Evolutionary conservation across 2,113 vertebrate species (phyloP).

Genomic region (Ahaetulla prasina): DNA sequence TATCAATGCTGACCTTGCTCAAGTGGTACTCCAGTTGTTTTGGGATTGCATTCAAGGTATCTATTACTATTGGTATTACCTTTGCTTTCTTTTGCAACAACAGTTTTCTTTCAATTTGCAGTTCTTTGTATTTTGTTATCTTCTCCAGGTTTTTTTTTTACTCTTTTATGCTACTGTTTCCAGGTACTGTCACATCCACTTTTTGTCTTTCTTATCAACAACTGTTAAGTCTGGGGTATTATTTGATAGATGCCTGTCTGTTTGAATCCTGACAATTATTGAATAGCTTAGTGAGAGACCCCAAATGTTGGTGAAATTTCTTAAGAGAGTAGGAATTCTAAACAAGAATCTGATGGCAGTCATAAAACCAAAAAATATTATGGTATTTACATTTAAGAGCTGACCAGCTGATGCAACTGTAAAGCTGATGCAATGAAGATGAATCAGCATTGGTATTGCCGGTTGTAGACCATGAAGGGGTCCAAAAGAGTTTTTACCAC

Average conservation of each 20-base stretch:
- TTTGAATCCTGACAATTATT: neutral
- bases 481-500: too few relatives aligned
- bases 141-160: neutral
- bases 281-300: neutral
- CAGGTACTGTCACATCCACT: neutral
- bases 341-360: neutral
- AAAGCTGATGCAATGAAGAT: too few relatives aligned
- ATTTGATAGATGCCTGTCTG: neutral
- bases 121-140: neutral
- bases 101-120: neutral
- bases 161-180: neutral
- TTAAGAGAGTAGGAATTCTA: neutral
- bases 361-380: neutral
- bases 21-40: neutral
- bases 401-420: too few relatives aligned
- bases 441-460: too few relatives aligned
- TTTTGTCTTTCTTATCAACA: neutral
- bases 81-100: neutral
- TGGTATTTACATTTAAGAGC: too few relatives aligned
- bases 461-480: too few relatives aligned
- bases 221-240: neutral
- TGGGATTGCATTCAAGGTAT: neutral
- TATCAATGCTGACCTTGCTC: neutral
- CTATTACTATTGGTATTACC: neutral
- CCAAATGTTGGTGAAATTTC: neutral